Base-by-base conservation (phyloP, 2,113 vertebrate genomes). In the Larimichthys polyactis region DNA sequence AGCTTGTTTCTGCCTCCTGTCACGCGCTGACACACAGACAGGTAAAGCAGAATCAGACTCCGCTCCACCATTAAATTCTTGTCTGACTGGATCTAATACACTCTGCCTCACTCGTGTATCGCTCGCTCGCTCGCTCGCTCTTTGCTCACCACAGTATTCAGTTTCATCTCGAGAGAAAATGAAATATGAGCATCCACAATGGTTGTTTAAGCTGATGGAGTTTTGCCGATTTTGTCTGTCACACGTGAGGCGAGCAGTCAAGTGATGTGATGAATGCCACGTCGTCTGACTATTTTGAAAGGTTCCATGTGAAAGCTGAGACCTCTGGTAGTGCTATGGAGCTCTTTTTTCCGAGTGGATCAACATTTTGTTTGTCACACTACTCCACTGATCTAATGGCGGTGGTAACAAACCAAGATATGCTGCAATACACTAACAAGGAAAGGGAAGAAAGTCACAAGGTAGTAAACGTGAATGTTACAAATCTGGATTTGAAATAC, bases 1-100 rank as follows among this genome's bases (percentile, higher is more conserved):
- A 86, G 82, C 36, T 24, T 71, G 79, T 81, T 79, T 83, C 90
- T 92, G 91, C 75, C 83, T 90, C 75, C 78, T 64, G 65, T 93
- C 85, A 90, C 64, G 74, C 77, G 69, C 78, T 29, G 14, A 91
- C 83, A 88, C 48, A 64, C 64, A 89, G 16, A 73, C 73, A 75
- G 54, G 22, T 59, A 49, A 66, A 52, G 57, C 29, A 46, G 8
- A 67, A 66, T 65, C 48, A 73, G 67, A 7, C 32, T 36, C 32
- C 32, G 48, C 82, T 48, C 15, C 40, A n/a, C 20, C 44, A 12
- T 71, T 67, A 70, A 59, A 68, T 65, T 7, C 9, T 12, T 19
- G 19, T 24, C 14, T 49, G 51, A 22, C 19, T 72, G 36, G 9
- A 24, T 62, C 7, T 49, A 15, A 66, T 14, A 19, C 0, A 8